These are phyloP conservation scores for Nothobranchius furzeri DNA, from an alignment of 2,113 vertebrate genomes.

Conservation along the genomic window DNA sequence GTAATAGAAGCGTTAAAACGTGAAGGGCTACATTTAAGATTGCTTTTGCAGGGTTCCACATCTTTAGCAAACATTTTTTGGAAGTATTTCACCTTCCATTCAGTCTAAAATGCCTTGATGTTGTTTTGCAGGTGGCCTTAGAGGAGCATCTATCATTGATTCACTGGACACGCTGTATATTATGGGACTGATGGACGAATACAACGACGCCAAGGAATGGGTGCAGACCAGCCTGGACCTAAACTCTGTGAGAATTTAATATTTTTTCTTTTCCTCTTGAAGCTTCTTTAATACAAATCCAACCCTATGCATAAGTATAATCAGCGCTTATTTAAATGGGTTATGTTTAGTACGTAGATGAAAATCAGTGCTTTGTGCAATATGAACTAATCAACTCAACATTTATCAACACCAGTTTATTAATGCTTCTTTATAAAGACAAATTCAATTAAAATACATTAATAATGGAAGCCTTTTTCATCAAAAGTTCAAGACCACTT, in stretches of 20 bases:
- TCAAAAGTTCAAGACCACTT: too few species aligned
- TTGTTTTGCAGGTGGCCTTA: constrained; percentile 86
- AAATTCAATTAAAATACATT: too few species aligned
- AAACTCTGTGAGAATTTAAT: constrained; percentile 86
- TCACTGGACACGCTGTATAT: constrained; percentile 95
- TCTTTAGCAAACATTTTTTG: background rate
- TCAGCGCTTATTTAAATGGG: background rate
- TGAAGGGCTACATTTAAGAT: constrained; percentile 29
- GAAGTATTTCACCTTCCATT: background rate
- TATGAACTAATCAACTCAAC: too few species aligned
- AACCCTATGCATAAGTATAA: too few species aligned
- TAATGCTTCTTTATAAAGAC: too few species aligned
- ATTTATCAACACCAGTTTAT: too few species aligned
- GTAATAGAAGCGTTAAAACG: constrained; percentile 32
- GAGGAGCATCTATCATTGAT: constrained; percentile 92
- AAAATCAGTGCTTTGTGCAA: background rate
- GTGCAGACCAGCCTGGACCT: constrained; percentile 90
- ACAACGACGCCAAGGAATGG: constrained; percentile 93
- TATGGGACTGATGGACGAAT: constrained; percentile 95
- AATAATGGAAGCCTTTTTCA: too few species aligned
- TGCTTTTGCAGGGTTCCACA: background rate
- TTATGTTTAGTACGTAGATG: too few species aligned
- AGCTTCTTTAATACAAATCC: background rate
- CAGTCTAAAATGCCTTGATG: background rate
- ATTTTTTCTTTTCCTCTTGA: background rate